Conservation (phyloP, 2,113 vertebrate species). For the Rutilus rutilus region DNA sequence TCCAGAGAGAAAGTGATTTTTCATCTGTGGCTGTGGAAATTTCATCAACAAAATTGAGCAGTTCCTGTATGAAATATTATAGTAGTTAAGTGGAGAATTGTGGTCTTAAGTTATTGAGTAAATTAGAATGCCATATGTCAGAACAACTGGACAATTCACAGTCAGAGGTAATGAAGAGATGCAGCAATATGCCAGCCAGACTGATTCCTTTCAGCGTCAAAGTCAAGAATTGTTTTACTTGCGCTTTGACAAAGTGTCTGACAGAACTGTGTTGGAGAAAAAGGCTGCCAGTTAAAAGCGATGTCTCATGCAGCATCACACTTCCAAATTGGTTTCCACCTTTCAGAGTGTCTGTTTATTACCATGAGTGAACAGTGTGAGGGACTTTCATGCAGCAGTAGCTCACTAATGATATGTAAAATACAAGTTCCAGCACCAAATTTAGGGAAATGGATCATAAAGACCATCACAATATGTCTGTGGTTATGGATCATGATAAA, state of each 20-base stretch:
- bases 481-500: neutral
- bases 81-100: neutral
- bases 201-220: constrained; percentile 8
- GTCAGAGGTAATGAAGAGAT: constrained; percentile 36
- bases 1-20: neutral
- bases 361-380: neutral
- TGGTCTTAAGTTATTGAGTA: neutral
- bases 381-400: neutral
- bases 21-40: constrained; percentile 36
- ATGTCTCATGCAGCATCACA: constrained; percentile 1
- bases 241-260: neutral
- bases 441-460: neutral
- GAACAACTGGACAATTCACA: constrained; percentile 45
- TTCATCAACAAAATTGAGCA: constrained; percentile 15
- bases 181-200: constrained; percentile 33
- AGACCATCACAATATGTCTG: neutral
- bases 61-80: constrained; percentile 7
- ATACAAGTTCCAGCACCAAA: neutral
- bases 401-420: constrained; percentile 3
- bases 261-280: neutral
- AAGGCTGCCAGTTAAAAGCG: neutral
- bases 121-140: constrained; percentile 47
- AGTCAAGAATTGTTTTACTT: neutral
- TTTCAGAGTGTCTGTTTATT: neutral
- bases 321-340: constrained; percentile 3